Evolutionary conservation across 2,888 invertebrate genomes (phyloP), one percentile per base, ranked within the genome.

Genomic region (Pseudococcus viburni): DNA sequence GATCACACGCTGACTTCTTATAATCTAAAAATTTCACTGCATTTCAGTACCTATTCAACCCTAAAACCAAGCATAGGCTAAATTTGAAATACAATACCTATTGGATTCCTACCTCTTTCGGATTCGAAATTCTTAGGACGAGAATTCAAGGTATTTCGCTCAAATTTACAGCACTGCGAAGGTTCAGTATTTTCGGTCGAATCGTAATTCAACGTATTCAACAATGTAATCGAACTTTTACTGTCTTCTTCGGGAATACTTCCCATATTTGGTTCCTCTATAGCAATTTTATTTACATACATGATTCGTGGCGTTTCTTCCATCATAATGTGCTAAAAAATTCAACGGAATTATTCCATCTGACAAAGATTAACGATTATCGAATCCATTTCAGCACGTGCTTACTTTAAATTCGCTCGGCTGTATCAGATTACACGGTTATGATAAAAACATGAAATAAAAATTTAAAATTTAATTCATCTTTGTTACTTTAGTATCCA

Each of bases 1-100:
- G 93, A 91, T 96, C 96, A 90, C 96, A 96, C 0, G 96, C 96
- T 0, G 96, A 95, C 91, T 95, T 95, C 91, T 96, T 95, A 91
- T 96, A 96, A 91, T 96, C 96, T 95, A 92, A 55, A 91, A 55
- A 86, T 19, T 19, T 59, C 84, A 4, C 5, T 15, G 15, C 3
- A 51, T 51, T 51, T 51, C 15, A 33, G 26, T 51, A 51, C 11
- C 5, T 1, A 51, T 51, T 46, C 8, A 11, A 12, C 8, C 5
- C 46, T 11, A 46, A 12, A 46, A 46, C 46, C 0, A 46, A 46
- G 12, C 9, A 11, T 46, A 46, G 46, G 46, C 46, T 46, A 6
- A 46, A 46, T 33, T 33, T 33, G 4, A 46, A 46, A 46, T 46
- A 8, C 8, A 46, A 12, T 46, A 46, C 46, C 46, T 59, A 80